phyloP scores from a whole-genome alignment of 2,888 invertebrate genomes.

The Rhopalosiphum nymphaeae region DNA sequence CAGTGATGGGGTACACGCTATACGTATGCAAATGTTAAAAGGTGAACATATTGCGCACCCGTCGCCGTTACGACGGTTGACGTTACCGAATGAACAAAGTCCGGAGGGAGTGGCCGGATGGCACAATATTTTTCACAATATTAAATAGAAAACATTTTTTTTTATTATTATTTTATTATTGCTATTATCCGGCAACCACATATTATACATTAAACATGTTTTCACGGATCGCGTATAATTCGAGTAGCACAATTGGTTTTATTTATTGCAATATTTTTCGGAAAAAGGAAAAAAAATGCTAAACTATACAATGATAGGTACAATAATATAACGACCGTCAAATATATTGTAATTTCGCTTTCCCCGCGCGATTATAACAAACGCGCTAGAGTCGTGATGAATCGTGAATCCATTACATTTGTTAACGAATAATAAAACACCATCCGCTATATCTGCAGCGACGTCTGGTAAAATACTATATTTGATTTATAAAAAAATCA shows the following conservation, averaged over 20 bases:
- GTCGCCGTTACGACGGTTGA: not conserved
- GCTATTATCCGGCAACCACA: not conserved
- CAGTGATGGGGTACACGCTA: not conserved
- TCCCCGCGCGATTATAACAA: not conserved
- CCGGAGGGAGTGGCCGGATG: not conserved
- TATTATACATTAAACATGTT: not conserved
- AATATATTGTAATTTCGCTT: not conserved
- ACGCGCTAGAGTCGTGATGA: not conserved
- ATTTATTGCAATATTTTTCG: not conserved
- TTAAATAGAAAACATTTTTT: not conserved
- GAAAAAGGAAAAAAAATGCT: not conserved
- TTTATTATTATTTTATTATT: not conserved
- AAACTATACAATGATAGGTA: not conserved
- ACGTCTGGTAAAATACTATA: not conserved
- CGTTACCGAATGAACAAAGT: not conserved
- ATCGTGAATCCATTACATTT: not conserved
- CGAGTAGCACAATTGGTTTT: not conserved
- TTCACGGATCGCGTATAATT: not conserved
- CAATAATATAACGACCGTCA: not conserved
- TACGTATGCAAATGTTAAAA: constrained; percentile 16
- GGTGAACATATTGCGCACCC: not conserved
- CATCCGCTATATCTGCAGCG: not conserved
- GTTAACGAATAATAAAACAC: not conserved
- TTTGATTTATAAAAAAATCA: not conserved
- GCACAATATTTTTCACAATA: not conserved